Conservation (phyloP, 53 echinoderm and acorn worm species). For the Crossaster papposus region DNA sequence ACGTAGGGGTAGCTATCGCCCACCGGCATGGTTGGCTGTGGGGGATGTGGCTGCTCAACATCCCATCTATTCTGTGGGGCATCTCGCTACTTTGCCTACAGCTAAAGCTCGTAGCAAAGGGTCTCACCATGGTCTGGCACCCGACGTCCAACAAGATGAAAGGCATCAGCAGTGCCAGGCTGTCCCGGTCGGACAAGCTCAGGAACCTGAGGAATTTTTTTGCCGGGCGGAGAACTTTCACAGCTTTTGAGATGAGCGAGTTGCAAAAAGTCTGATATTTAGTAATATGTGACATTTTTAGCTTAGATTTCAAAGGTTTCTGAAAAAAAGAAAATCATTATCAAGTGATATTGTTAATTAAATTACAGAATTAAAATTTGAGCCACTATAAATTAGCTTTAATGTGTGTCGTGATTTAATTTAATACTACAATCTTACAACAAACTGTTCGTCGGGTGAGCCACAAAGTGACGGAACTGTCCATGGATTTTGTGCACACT, state of each 20-base stretch:
- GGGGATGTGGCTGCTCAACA: conserved; percentile 66
- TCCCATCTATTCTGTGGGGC: conserved; percentile 79
- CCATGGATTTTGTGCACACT: too few species aligned
- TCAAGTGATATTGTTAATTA: too few species aligned
- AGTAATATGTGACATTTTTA: background rate
- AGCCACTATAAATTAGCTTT: too few species aligned
- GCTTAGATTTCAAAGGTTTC: background rate
- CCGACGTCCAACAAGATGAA: conserved; percentile 41
- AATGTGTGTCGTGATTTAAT: too few species aligned
- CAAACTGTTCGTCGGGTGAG: too few species aligned
- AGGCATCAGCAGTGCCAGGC: background rate
- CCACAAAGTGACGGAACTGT: too few species aligned
- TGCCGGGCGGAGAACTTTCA: conserved; percentile 74
- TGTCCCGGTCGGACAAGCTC: conserved; percentile 53
- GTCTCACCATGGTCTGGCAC: conserved; percentile 71
- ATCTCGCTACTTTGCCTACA: conserved; percentile 66
- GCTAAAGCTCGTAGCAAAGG: conserved; percentile 66
- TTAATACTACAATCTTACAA: too few species aligned
- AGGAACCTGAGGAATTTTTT: conserved; percentile 84
- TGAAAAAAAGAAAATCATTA: too few species aligned
- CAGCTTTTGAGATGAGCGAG: conserved; percentile 61
- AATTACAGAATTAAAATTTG: too few species aligned
- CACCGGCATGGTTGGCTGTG: conserved; percentile 73
- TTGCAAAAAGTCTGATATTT: conserved; percentile 33
- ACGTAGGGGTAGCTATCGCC: conserved; percentile 8